Evolutionary conservation across 2,797 vertebrate genomes (phyloP).

Genomic region (Limosa lapponica): DNA sequence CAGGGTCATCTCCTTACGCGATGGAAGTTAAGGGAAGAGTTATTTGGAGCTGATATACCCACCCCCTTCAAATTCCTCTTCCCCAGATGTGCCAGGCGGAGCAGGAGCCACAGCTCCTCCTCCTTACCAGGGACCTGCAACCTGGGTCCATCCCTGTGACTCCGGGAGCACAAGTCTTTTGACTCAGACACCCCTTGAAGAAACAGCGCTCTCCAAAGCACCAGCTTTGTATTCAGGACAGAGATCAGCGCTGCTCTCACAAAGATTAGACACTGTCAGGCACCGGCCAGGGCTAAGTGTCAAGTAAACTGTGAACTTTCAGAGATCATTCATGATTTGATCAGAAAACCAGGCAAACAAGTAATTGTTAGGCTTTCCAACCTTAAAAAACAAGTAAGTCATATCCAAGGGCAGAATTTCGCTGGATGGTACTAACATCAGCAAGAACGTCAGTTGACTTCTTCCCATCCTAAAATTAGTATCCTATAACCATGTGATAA

Average conservation of each 20-base stretch:
- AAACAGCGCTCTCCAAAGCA: not conserved
- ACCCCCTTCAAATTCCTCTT: not conserved
- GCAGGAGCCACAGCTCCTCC: not conserved
- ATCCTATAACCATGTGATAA: not conserved
- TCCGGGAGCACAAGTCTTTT: fast-evolving
- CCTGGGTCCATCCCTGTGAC: not conserved
- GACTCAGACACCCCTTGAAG: not conserved
- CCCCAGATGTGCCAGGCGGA: fast-evolving
- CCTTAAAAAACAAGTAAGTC: not conserved
- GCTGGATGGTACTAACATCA: not conserved
- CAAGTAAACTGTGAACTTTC: not conserved
- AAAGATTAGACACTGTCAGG: not conserved
- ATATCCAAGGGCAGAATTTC: not conserved
- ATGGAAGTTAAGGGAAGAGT: not conserved
- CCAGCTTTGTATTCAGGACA: not conserved
- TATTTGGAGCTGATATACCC: not conserved
- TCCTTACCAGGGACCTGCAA: not conserved
- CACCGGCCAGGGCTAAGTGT: not conserved
- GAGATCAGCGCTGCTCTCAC: not conserved
- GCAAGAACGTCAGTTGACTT: not conserved
- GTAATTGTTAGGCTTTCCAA: not conserved
- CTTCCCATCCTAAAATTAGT: not conserved
- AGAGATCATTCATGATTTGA: not conserved
- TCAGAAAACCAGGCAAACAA: not conserved
- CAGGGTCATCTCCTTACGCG: not conserved